These are phyloP conservation scores for Arrhamphus sclerolepis DNA, from an alignment of 2,797 vertebrate species.

Conservation along the genomic window DNA sequence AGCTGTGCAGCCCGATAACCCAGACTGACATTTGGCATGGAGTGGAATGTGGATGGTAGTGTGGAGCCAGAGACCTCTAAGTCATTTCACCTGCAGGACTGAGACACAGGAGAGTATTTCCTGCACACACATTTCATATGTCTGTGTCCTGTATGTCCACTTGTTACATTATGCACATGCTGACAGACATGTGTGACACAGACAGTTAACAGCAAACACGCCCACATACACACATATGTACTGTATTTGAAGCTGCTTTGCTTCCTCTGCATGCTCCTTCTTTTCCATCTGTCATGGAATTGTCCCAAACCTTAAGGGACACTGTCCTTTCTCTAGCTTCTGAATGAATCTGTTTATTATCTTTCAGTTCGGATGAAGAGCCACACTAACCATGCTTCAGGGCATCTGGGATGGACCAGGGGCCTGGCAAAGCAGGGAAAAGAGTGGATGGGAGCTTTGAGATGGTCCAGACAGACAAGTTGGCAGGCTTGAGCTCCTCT, in stretches of 20 bases:
- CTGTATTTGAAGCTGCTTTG: background rate
- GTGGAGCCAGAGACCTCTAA: conserved; percentile 46
- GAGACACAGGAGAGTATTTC: conserved; percentile 78
- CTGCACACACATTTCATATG: conserved; percentile 79
- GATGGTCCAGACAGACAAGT: conserved; percentile 87
- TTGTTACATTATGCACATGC: conserved; percentile 62
- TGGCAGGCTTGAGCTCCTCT: conserved; percentile 70
- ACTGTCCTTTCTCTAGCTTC: conserved; percentile 80
- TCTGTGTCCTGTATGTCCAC: conserved; percentile 73
- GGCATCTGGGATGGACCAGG: conserved; percentile 85
- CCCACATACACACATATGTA: background rate
- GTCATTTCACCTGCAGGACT: conserved; percentile 52
- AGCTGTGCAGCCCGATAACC: conserved; percentile 70
- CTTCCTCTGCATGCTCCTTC: conserved; percentile 25
- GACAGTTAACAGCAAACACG: conserved; percentile 13
- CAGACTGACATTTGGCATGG: conserved; percentile 70
- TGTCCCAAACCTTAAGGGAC: conserved; percentile 73
- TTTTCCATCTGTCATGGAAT: conserved; percentile 58
- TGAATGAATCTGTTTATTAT: conserved; percentile 93
- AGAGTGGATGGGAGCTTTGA: conserved; percentile 83
- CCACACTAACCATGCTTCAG: conserved; percentile 89
- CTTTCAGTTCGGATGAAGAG: conserved; percentile 94
- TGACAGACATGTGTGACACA: conserved; percentile 25
- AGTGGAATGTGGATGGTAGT: conserved; percentile 55
- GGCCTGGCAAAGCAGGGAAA: conserved; percentile 55